Percentiles rank a stretch among this genome's conserved stretches.
Conservation (phyloP, 2,888 invertebrate genomes). For the Chrysotoxum bicinctum region DNA sequence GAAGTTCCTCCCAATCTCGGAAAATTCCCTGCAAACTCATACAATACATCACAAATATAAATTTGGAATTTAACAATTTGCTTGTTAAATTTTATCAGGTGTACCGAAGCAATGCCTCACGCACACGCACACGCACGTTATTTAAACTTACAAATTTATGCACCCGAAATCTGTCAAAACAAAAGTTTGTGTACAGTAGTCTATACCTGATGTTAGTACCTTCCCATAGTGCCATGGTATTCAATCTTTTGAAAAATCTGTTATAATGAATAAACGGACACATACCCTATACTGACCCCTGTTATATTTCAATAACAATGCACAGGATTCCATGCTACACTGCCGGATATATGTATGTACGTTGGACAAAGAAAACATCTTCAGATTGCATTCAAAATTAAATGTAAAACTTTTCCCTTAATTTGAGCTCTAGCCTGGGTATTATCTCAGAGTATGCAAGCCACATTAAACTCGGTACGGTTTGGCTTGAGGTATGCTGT, state of each 20-base stretch:
- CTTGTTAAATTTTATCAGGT: conserved; percentile 26
- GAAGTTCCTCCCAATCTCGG: not conserved
- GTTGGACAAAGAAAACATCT: conserved; percentile 46
- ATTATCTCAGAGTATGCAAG: conserved; percentile 54
- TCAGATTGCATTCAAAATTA: conserved; percentile 64
- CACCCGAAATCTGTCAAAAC: conserved; percentile 9
- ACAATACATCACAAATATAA: not conserved
- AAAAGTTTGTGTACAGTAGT: not conserved
- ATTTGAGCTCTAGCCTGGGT: conserved; percentile 17
- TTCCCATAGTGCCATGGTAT: not conserved
- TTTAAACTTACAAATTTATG: conserved; percentile 24
- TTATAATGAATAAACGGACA: conserved; percentile 39
- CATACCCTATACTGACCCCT: conserved; percentile 13
- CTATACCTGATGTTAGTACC: not conserved
- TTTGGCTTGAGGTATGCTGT: not conserved
- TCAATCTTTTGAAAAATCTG: conserved; percentile 38
- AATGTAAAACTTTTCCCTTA: conserved; percentile 63
- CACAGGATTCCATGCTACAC: conserved; percentile 16
- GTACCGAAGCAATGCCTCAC: conserved; percentile 2
- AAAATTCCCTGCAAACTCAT: not conserved
- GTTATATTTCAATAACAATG: conserved; percentile 58
- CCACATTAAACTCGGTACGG: conserved; percentile 53
- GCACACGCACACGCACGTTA: not conserved
- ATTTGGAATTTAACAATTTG: conserved; percentile 21
- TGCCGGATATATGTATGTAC: not conserved